Base-by-base conservation (phyloP, 2,797 vertebrate genomes). In the Poecilia picta region DNA sequence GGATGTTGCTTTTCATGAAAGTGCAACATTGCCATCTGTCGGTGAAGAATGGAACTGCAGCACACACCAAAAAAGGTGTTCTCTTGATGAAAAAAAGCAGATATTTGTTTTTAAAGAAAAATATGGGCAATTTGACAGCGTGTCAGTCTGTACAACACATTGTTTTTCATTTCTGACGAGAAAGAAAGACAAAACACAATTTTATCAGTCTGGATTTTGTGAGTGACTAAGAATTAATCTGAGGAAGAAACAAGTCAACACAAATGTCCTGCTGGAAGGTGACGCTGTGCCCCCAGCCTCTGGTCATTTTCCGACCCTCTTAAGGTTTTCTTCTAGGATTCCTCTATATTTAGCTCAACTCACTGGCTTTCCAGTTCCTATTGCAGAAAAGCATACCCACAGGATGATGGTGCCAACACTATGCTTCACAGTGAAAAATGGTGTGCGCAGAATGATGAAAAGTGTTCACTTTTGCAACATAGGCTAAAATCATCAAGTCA, bases 11-110 rank as follows among this genome's bases (percentile, higher is more conserved):
- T 85, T 93, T 85, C 92, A 15, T 83, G 80, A 84, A 97, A 98
- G 97, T 95, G 94, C 96, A 96, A 97, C 96, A 97, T 94, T 98
- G 97, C 97, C 98, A 98, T 96, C 98, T 98, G 92, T 92, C 89
- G 92, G 92, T 93, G 79, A 25, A 53, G 83, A 83, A 81, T 28
- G 78, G 87, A 91, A 93, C 73, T 81, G 75, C 93, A 91, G 64
- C 71, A 51, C 16, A 46, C 1, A 70, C 1, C 7, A 12, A 51
- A 76, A 66, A 49, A 71, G 15, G 31, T 66, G 45, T 39, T 68
- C 43, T 39, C 20, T 11, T 72, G 7, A 73, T 46, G 45, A 41
- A 46, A n/a, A 31, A 31, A 55, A 4, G 45, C 10, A 73, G n/a
- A 64, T 72, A 25, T 36, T 76, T 28, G 13, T 39, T 28, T 68